Percentiles rank a stretch among this genome's conserved stretches.
phyloP scores from a whole-genome alignment of 1,140 invertebrate species.

The Diplogasteroides magnus region DNA sequence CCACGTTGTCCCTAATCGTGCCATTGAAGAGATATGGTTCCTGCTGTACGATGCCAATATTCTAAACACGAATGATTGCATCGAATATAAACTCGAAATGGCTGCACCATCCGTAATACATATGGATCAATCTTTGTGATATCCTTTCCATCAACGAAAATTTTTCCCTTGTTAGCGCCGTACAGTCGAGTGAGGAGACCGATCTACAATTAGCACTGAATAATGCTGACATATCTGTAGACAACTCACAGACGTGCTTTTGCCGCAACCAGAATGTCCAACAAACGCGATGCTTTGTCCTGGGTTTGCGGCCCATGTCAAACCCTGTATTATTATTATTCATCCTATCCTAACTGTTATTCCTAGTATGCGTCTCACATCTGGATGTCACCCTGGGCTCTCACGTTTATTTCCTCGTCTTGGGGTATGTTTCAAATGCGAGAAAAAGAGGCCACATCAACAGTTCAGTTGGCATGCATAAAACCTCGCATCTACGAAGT shows the following conservation, averaged over 20 bases:
- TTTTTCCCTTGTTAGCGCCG: neutral
- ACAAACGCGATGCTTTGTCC: neutral
- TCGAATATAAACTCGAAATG: too few relatives aligned
- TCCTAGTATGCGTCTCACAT: too few relatives aligned
- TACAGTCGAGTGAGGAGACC: neutral
- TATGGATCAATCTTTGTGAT: neutral
- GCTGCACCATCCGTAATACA: neutral
- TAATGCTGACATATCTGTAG: neutral
- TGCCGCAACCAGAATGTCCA: neutral
- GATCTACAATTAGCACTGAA: neutral
- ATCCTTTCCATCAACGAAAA: neutral
- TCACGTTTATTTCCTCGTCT: too few relatives aligned
- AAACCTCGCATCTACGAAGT: too few relatives aligned
- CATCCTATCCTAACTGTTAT: too few relatives aligned
- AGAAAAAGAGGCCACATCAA: too few relatives aligned
- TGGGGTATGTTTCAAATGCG: too few relatives aligned
- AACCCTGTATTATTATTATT: too few relatives aligned
- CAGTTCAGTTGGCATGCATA: too few relatives aligned
- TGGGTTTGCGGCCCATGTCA: neutral
- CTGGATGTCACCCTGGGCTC: too few relatives aligned
- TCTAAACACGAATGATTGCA: constrained; percentile 3
- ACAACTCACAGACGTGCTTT: neutral
- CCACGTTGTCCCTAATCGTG: constrained; percentile 37
- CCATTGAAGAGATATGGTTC: constrained; percentile 41
- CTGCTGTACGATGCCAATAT: constrained; percentile 35